These are phyloP conservation scores for Trissolcus brochymenae DNA, from an alignment of 2,888 invertebrate genomes.

Conservation along the genomic window DNA sequence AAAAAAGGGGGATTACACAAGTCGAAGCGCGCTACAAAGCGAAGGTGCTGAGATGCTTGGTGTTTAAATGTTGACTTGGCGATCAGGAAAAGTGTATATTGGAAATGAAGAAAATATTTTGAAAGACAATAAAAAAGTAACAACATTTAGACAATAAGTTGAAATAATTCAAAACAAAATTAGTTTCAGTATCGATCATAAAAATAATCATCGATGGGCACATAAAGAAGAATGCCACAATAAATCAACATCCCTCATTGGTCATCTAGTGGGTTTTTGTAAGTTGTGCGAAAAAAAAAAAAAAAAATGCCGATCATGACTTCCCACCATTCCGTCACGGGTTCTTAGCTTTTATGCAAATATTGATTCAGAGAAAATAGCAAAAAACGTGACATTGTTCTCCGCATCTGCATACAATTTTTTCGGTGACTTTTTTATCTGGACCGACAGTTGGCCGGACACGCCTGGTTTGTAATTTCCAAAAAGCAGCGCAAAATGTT, in stretches of 20 bases:
- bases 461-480: conserved; percentile 68
- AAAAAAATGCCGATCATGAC: conserved; percentile 54
- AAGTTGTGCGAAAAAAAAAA: conserved; percentile 38
- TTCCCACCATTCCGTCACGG: conserved; percentile 70
- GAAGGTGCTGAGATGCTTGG: conserved; percentile 18
- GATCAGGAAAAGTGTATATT: not conserved
- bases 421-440: conserved; percentile 49
- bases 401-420: conserved; percentile 67
- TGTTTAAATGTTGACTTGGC: conserved; percentile 21
- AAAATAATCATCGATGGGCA: conserved; percentile 2
- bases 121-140: not conserved
- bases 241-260: conserved; percentile 33
- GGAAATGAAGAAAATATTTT: not conserved
- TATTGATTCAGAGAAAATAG: conserved; percentile 62
- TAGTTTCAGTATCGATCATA: not conserved
- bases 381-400: conserved; percentile 61
- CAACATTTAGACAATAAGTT: too few relatives aligned
- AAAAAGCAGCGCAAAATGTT: conserved; percentile 66
- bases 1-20: conserved; percentile 35
- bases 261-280: conserved; percentile 8
- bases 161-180: not conserved
- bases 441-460: conserved; percentile 68
- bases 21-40: conserved; percentile 21
- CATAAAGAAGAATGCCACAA: conserved; percentile 20
- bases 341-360: conserved; percentile 72